Conservation (phyloP, 2,797 vertebrate genomes). For the Poecilia picta region DNA sequence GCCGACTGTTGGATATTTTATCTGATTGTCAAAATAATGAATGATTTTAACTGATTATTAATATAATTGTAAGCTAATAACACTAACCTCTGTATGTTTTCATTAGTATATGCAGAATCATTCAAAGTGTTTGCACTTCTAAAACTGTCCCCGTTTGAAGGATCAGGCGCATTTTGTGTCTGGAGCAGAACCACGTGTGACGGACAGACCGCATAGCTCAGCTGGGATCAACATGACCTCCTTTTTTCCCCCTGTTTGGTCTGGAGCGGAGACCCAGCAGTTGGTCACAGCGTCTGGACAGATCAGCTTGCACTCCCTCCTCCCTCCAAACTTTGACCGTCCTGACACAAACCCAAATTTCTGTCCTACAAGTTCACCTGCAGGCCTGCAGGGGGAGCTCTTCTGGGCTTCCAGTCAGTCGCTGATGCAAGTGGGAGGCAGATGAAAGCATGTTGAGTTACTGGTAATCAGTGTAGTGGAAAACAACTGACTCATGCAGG, state of each 20-base stretch:
- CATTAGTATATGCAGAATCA: background rate
- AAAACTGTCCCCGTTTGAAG: background rate
- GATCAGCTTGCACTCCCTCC: constrained; percentile 69
- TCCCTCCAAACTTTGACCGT: background rate
- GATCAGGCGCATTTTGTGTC: constrained; percentile 8
- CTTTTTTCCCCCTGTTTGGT: constrained; percentile 76
- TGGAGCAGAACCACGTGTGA: constrained; percentile 15
- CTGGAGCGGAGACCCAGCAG: constrained; percentile 65
- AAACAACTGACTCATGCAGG: constrained; percentile 1
- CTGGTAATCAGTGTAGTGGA: background rate
- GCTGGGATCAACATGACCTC: constrained; percentile 69
- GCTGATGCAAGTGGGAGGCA: background rate
- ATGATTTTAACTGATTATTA: too few relatives aligned
- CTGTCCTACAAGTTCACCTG: constrained; percentile 21
- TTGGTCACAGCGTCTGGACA: constrained; percentile 70
- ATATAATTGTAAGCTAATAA: background rate
- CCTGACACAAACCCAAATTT: constrained; percentile 6
- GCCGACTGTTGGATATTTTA: too few relatives aligned
- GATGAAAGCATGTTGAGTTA: background rate
- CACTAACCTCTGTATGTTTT: background rate
- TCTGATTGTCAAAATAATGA: too few relatives aligned
- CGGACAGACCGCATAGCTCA: constrained; percentile 36
- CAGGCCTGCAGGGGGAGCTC: constrained; percentile 70
- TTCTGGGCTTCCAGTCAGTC: constrained; percentile 1
- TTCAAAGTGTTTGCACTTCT: background rate